Evolutionary conservation across 2,888 invertebrate genomes (phyloP), one percentile per base, ranked within the genome.

Genomic region (Chymomyza amoena): DNA sequence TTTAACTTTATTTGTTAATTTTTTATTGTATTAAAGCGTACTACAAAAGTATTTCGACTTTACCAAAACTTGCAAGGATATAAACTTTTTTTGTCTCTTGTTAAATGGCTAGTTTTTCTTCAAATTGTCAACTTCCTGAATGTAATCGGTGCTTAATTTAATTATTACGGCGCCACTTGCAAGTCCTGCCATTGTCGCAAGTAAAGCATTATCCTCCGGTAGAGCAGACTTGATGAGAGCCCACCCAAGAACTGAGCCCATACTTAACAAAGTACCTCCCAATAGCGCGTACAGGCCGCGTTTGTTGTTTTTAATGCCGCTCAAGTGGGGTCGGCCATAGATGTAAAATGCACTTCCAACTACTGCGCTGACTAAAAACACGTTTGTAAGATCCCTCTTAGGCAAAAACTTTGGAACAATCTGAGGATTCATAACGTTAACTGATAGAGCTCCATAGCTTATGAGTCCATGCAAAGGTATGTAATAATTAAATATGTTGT

Each of bases 161-260:
- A 92, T 90, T 54, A 91, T 85, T 4, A 76, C 86, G 28, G 89
- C 91, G 7, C 92, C 92, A 9, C 90, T 88, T 28, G 89, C 90
- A 18, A 91, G 52, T 0, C 92, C 92, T 13, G 90, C 78, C 9
- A 90, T 32, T 0, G 92, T 91, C 15, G 89, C 89, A 13, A 91
- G 25, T 13, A 84, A 77, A 5, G 88, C 73, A 69, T 90, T 91
- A 61, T 90, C 87, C 60, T 80, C 84, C 4, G 91, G 90, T 51
- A 97, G 92, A 51, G 96, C 93, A 79, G 96, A 96, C 89, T 97
- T 94, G 54, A 96, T 92, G 51, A 98, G 95, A 9, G 98, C 98
- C 96, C 97, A 97, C 75, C 96, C 92, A 69, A 98, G 93, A 61
- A 98, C 96, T 0, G 97, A 97, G 15, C 98, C 98, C 89, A 98